A percentile compares a stretch with the other conserved stretches of the same genome.
phyloP scores from a whole-genome alignment of 2,797 vertebrate species.

The Denticeps clupeoides region DNA sequence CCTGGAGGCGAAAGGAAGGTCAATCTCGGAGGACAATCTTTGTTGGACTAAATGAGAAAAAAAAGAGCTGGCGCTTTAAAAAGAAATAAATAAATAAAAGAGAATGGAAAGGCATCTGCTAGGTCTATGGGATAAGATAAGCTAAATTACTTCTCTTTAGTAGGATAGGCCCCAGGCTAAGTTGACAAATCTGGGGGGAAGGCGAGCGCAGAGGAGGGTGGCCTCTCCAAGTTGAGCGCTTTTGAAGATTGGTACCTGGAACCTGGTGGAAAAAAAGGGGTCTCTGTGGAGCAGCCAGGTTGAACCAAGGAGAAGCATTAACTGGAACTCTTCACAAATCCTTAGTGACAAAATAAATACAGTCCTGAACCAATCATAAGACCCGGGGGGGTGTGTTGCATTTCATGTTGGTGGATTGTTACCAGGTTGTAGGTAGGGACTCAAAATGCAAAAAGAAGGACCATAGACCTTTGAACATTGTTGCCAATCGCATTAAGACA shows the following conservation, averaged over 20 bases:
- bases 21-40: slow-evolving; percentile 92
- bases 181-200: slow-evolving; percentile 49
- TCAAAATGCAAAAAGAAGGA: no score
- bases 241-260: slow-evolving; percentile 52
- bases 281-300: no score
- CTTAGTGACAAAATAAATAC: no score
- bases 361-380: no score
- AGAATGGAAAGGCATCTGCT: slow-evolving; percentile 62
- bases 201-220: background rate
- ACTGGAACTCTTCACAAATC: no score
- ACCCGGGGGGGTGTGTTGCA: no score
- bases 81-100: slow-evolving; percentile 40
- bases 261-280: no score
- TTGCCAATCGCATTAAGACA: no score
- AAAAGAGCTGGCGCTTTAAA: slow-evolving; percentile 50
- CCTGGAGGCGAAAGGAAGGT: slow-evolving; percentile 83
- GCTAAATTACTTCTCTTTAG: slow-evolving; percentile 69
- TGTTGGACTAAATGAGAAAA: slow-evolving; percentile 93
- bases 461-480: no score
- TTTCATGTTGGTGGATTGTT: no score
- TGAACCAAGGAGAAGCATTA: no score
- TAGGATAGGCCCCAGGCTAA: slow-evolving; percentile 46
- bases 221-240: slow-evolving; percentile 48
- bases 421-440: no score
- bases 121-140: slow-evolving; percentile 68